These are phyloP conservation scores for Pholis gunnellus DNA, from an alignment of 2,113 vertebrate species.

Conservation along the genomic window DNA sequence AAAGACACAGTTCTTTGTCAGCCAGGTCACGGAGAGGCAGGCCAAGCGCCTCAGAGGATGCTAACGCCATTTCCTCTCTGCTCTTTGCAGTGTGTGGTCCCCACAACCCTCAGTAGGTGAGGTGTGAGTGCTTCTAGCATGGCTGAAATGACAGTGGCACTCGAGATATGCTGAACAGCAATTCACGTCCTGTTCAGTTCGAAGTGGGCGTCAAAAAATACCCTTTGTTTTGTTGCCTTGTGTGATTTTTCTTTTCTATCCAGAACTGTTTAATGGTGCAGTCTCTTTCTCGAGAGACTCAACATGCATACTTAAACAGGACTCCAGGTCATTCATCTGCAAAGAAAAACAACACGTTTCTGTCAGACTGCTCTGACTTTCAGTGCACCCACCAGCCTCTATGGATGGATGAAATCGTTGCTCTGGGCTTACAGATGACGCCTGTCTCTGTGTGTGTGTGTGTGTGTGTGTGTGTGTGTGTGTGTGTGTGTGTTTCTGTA, in stretches of 20 bases:
- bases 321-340: slow-evolving; percentile 47
- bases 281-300: slow-evolving; percentile 37
- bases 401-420: slow-evolving; percentile 38
- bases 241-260: slow-evolving; percentile 55
- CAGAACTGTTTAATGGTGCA: slow-evolving; percentile 65
- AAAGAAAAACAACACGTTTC: slow-evolving; percentile 9
- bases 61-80: slow-evolving; percentile 76
- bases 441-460: slow-evolving; percentile 19
- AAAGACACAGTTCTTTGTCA: slow-evolving; percentile 58
- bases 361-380: slow-evolving; percentile 7
- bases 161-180: slow-evolving; percentile 53
- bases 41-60: neutral
- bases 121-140: slow-evolving; percentile 55
- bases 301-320: slow-evolving; percentile 62
- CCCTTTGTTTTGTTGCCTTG: slow-evolving; percentile 25
- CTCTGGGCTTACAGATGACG: slow-evolving; percentile 27
- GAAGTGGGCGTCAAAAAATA: slow-evolving; percentile 38
- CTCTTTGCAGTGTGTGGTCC: slow-evolving; percentile 72
- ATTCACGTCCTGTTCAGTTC: slow-evolving; percentile 58
- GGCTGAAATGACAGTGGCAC: slow-evolving; percentile 39
- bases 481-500: slow-evolving; percentile 32
- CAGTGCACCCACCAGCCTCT: slow-evolving; percentile 28
- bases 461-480: slow-evolving; percentile 17
- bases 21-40: slow-evolving; percentile 56
- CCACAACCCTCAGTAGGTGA: slow-evolving; percentile 77